Evolutionary conservation across 1,140 invertebrate species (phyloP).

Genomic region (Trachymyrmex cornetzi): DNA sequence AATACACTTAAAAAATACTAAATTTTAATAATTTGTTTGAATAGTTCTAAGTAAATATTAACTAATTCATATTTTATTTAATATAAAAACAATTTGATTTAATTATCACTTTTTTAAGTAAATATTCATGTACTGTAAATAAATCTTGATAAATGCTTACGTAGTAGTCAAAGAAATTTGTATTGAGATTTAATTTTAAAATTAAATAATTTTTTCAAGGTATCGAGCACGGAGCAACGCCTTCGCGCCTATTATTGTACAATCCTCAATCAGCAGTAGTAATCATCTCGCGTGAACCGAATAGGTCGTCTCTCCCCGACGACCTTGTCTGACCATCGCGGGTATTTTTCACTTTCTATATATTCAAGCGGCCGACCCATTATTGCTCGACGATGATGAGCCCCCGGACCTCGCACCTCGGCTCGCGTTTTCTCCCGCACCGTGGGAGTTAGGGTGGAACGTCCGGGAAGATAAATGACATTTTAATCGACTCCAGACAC

Average conservation of each 20-base stretch:
- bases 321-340: conserved; percentile 33
- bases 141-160: too few species aligned
- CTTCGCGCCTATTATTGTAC: conserved; percentile 27
- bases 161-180: too few species aligned
- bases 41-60: too few species aligned
- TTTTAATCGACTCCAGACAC: conserved; percentile 70
- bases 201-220: too few species aligned
- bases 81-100: too few species aligned
- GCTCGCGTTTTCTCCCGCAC: conserved; percentile 42
- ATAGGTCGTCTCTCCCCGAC: conserved; percentile 24
- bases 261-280: conserved; percentile 11
- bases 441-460: conserved; percentile 7
- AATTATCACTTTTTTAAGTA: too few species aligned
- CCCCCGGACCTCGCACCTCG: conserved; percentile 15
- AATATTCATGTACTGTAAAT: too few species aligned
- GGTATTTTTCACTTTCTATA: conserved; percentile 58
- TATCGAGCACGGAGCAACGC: conserved; percentile 19
- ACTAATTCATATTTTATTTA: too few species aligned
- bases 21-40: too few species aligned
- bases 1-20: too few species aligned
- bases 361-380: conserved; percentile 43
- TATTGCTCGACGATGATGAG: conserved; percentile 50
- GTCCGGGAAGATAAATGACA: conserved; percentile 73
- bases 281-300: conserved; percentile 23
- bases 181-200: too few species aligned